Evolutionary conservation across 1,140 invertebrate species (phyloP).

Genomic region (Gonatopus flavifemur): DNA sequence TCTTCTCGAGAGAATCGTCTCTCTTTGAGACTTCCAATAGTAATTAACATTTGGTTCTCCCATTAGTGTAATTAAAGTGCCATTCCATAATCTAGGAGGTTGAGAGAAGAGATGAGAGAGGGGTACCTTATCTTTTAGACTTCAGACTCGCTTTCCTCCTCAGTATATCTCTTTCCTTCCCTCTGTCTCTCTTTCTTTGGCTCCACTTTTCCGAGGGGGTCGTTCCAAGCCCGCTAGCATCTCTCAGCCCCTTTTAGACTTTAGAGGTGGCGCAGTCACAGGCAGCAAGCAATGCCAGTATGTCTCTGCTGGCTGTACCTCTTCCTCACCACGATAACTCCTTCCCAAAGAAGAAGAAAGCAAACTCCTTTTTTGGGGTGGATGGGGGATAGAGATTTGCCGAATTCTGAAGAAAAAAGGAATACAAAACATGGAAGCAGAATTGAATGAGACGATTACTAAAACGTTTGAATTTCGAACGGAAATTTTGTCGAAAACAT

Average conservation of each 20-base stretch:
- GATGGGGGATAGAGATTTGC: slow-evolving; percentile 5
- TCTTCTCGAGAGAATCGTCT: no score
- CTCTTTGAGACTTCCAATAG: slow-evolving; percentile 70
- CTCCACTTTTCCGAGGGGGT: slow-evolving; percentile 21
- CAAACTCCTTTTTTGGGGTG: neutral
- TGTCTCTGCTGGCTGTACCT: slow-evolving; percentile 33
- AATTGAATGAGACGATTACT: slow-evolving; percentile 36
- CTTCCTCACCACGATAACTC: slow-evolving; percentile 51
- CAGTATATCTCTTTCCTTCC: slow-evolving; percentile 19
- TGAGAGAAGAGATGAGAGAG: slow-evolving; percentile 38
- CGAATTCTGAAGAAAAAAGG: slow-evolving; percentile 6
- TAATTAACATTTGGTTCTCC: slow-evolving; percentile 73
- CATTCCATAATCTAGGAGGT: slow-evolving; percentile 62
- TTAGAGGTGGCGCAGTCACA: no score
- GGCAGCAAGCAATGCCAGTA: no score
- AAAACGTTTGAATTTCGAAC: slow-evolving; percentile 40
- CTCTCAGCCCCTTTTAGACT: slow-evolving; percentile 32
- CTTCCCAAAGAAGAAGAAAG: slow-evolving; percentile 34
- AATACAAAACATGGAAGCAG: neutral
- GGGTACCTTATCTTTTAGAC: slow-evolving; percentile 59
- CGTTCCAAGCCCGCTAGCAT: slow-evolving; percentile 44
- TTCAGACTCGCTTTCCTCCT: slow-evolving; percentile 54
- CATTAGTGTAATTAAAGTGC: slow-evolving; percentile 74
- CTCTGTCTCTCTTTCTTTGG: slow-evolving; percentile 21
- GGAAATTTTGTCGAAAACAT: slow-evolving; percentile 11